Conservation (phyloP, 2,888 invertebrate species). For the Unio delphinus region DNA sequence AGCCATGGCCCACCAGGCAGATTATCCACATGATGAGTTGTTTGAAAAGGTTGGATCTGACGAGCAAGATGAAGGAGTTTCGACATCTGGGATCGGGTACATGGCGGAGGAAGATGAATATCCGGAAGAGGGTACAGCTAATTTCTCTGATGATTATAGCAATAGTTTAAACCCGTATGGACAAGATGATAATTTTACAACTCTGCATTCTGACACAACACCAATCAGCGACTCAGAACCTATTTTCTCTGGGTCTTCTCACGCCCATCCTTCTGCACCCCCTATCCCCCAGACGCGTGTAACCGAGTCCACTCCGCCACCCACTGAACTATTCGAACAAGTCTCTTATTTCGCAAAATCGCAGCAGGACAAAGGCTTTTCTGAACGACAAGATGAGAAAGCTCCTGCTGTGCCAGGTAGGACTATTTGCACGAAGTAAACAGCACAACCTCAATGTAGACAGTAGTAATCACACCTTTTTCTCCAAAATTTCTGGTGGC, state of each 20-base stretch:
- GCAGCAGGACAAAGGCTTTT: too few species aligned
- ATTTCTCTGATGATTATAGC: constrained; percentile 23
- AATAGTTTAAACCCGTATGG: constrained; percentile 6
- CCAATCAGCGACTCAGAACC: constrained; percentile 18
- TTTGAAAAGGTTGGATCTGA: constrained; percentile 43
- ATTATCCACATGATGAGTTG: constrained; percentile 25
- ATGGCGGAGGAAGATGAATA: constrained; percentile 59
- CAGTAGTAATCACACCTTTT: too few species aligned
- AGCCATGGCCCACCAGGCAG: constrained; percentile 11
- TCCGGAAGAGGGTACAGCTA: constrained; percentile 39
- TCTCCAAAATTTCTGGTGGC: too few species aligned
- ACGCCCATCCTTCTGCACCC: constrained; percentile 23
- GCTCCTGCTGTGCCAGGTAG: too few species aligned
- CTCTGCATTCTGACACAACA: background rate
- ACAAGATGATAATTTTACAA: constrained; percentile 1
- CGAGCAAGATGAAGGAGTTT: constrained; percentile 55
- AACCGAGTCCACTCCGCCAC: constrained; percentile 18
- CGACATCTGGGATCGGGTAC: constrained; percentile 55
- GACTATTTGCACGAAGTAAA: too few species aligned
- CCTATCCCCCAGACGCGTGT: constrained; percentile 19
- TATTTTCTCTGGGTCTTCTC: constrained; percentile 31
- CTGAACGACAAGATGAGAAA: too few species aligned
- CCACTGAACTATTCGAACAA: constrained; percentile 3
- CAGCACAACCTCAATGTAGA: too few species aligned
- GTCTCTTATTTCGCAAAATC: too few species aligned